Percentiles rank a stretch among this genome's conserved stretches.
These are phyloP conservation scores for Branchipolynoe longqiensis DNA, from an alignment of 2,888 invertebrate genomes.

Conservation along the genomic window DNA sequence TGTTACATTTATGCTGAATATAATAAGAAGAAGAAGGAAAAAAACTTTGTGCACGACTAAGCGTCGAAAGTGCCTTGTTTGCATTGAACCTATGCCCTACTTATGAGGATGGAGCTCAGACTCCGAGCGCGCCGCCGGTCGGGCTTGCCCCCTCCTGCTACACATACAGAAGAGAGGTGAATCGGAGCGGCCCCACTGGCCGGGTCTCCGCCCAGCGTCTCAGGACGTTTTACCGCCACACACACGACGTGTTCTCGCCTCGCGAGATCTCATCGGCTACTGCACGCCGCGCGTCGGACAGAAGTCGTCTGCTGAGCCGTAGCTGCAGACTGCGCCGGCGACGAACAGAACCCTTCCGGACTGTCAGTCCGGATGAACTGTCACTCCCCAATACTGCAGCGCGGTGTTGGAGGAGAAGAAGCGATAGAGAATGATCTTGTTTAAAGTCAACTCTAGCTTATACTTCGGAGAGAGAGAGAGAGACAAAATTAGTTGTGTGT, in stretches of 20 bases:
- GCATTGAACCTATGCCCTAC: too few relatives aligned
- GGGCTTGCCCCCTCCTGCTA: constrained; percentile 33
- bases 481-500: not conserved
- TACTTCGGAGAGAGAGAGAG: too few relatives aligned
- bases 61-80: constrained; percentile 7
- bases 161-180: constrained; percentile 8
- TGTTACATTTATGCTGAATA: too few relatives aligned
- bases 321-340: not conserved
- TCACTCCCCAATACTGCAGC: constrained; percentile 34
- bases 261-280: not conserved
- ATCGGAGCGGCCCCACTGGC: constrained; percentile 13
- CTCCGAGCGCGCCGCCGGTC: constrained; percentile 15
- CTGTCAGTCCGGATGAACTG: constrained; percentile 12
- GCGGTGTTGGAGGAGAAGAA: constrained; percentile 8
- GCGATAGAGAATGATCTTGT: constrained; percentile 14
- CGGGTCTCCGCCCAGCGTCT: not conserved
- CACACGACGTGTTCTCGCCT: constrained; percentile 20
- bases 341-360: constrained; percentile 16
- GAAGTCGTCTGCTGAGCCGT: constrained; percentile 15
- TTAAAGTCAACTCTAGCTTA: constrained; percentile 27
- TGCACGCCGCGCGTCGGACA: constrained; percentile 34
- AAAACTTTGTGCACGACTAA: constrained; percentile 8
- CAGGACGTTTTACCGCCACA: not conserved
- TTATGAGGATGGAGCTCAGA: constrained; percentile 4
- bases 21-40: constrained; percentile 20